These are phyloP conservation scores for Corythornis vintsioides DNA, from an alignment of 2,113 vertebrate genomes.

Conservation along the genomic window DNA sequence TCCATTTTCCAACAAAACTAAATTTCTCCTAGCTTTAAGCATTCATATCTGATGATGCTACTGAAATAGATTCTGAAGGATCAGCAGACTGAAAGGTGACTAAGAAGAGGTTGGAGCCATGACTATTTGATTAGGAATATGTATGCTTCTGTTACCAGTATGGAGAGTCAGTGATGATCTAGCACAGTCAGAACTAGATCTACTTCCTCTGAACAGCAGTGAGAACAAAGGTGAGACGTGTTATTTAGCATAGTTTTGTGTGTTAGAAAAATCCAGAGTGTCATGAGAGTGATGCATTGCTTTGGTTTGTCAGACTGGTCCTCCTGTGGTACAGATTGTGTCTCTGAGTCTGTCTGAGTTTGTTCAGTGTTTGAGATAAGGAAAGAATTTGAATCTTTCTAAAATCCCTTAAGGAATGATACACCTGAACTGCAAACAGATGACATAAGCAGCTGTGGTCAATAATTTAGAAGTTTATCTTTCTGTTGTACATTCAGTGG, in stretches of 20 bases:
- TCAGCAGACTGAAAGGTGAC: conserved; percentile 38
- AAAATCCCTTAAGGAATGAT: conserved; percentile 68
- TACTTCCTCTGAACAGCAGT: conserved; percentile 48
- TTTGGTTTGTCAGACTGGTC: conserved; percentile 59
- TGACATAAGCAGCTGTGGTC: conserved; percentile 40
- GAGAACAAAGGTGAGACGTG: conserved; percentile 72
- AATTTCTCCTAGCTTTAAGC: neutral
- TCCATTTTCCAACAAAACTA: neutral
- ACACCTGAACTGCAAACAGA: conserved; percentile 68
- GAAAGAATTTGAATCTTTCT: conserved; percentile 50
- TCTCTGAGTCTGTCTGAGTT: conserved; percentile 64
- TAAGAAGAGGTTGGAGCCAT: conserved; percentile 49
- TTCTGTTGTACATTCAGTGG: neutral
- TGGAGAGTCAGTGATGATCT: conserved; percentile 49
- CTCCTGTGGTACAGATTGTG: conserved; percentile 58
- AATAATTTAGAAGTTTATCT: conserved; percentile 53
- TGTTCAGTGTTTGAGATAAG: conserved; percentile 70
- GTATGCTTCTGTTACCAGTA: conserved; percentile 33
- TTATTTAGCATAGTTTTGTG: conserved; percentile 55
- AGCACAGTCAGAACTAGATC: conserved; percentile 38
- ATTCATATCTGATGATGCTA: neutral
- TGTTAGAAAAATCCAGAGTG: conserved; percentile 50
- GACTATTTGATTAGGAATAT: conserved; percentile 67
- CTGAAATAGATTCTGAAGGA: conserved; percentile 33
- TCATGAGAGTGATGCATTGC: conserved; percentile 53